These are phyloP conservation scores for Melanocharis versteri DNA, from an alignment of 2,113 vertebrate species.

Conservation along the genomic window DNA sequence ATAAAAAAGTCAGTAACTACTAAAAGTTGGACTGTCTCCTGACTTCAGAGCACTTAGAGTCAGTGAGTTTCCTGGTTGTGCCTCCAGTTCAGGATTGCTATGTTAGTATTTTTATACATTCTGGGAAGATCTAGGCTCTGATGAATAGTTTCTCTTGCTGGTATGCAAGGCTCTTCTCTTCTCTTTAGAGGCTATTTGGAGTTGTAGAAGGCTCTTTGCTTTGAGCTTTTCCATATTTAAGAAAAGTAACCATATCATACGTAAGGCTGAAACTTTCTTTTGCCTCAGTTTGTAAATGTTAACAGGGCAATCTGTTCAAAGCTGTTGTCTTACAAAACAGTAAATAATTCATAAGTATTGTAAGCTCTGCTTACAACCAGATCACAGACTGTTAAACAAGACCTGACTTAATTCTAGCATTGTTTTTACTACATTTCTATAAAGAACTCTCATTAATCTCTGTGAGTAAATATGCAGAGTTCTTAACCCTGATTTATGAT, in stretches of 20 bases:
- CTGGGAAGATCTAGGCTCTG: neutral
- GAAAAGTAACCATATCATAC: neutral
- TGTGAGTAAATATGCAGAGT: neutral
- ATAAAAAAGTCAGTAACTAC: neutral
- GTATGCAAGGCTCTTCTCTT: neutral
- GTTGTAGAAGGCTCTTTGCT: neutral
- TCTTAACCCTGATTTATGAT: neutral
- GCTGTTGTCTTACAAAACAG: neutral
- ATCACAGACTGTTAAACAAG: neutral
- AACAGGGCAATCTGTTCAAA: neutral
- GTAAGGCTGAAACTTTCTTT: neutral
- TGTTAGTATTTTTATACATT: neutral
- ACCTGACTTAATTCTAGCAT: neutral
- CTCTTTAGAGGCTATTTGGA: neutral
- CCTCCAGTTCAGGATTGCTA: neutral
- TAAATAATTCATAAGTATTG: neutral
- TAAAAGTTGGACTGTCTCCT: neutral
- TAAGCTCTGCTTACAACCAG: neutral
- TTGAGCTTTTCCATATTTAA: neutral
- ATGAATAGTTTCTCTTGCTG: neutral
- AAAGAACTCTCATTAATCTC: neutral
- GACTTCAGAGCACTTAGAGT: neutral
- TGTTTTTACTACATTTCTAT: neutral
- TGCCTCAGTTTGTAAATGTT: neutral
- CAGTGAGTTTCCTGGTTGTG: neutral